Evolutionary conservation across 2,888 invertebrate species (phyloP).

Genomic region (Trissolcus brochymenae): DNA sequence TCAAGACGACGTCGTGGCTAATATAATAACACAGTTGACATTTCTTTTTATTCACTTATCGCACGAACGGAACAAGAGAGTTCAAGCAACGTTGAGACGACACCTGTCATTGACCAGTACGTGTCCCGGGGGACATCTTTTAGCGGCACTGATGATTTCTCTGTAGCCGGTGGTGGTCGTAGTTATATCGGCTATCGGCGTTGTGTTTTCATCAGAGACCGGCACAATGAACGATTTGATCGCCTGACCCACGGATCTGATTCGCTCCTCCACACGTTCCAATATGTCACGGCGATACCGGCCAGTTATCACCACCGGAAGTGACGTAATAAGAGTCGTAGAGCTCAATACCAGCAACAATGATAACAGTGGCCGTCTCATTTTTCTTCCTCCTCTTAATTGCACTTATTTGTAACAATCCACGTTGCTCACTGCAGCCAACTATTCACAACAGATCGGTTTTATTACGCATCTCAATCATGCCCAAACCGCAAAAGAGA

Average conservation of each 20-base stretch:
- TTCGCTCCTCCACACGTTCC: constrained; percentile 16
- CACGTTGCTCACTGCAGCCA: neutral
- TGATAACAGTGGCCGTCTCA: constrained; percentile 6
- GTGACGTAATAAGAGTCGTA: constrained; percentile 12
- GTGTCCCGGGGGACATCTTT: constrained; percentile 56
- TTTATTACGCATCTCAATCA: neutral
- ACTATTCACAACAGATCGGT: constrained; percentile 8
- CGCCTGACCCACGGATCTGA: constrained; percentile 14
- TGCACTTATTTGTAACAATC: constrained; percentile 3
- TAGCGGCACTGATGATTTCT: constrained; percentile 36
- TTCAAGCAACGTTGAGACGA: constrained; percentile 44
- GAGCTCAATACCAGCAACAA: constrained; percentile 15
- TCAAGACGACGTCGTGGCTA: neutral
- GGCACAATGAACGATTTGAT: constrained; percentile 23
- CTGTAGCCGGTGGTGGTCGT: constrained; percentile 15
- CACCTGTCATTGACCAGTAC: constrained; percentile 48
- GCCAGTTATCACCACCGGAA: constrained; percentile 3
- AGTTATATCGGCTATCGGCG: constrained; percentile 2
- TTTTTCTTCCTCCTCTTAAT: constrained; percentile 20
- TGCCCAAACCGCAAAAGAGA: neutral
- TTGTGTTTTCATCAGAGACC: neutral
- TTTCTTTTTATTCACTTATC: neutral
- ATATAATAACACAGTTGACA: neutral
- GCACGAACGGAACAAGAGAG: neutral
- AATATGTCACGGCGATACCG: constrained; percentile 31